These are phyloP conservation scores for Gandaritis pyraliata DNA, from an alignment of 2,888 invertebrate species.

Conservation along the genomic window DNA sequence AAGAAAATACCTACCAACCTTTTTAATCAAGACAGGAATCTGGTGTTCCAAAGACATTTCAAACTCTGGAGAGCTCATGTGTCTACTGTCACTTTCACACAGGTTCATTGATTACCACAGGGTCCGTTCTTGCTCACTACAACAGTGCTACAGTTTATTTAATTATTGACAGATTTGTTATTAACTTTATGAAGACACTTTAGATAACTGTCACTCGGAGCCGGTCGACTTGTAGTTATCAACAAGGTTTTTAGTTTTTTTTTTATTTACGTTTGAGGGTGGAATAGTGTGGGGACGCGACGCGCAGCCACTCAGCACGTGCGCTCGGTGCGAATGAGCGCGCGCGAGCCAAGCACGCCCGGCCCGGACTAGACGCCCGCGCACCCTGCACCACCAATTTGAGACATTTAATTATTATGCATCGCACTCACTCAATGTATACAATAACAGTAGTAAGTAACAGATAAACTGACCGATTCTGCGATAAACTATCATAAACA, in stretches of 20 bases:
- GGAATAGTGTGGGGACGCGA: conserved; percentile 44
- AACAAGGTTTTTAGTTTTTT: conserved; percentile 39
- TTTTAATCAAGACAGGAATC: conserved; percentile 74
- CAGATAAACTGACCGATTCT: conserved; percentile 61
- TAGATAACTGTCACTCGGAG: conserved; percentile 65
- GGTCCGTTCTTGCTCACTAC: conserved; percentile 53
- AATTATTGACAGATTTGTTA: conserved; percentile 56
- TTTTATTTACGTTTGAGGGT: conserved; percentile 52
- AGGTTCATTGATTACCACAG: conserved; percentile 60
- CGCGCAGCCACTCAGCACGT: conserved; percentile 68
- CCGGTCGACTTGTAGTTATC: conserved; percentile 50
- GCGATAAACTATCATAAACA: conserved; percentile 59
- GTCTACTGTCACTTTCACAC: conserved; percentile 47
- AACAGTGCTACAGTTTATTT: conserved; percentile 57
- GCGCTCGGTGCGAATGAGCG: conserved; percentile 69
- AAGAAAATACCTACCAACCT: conserved; percentile 57
- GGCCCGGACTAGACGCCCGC: conserved; percentile 46
- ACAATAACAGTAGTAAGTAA: conserved; percentile 48
- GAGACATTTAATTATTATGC: conserved; percentile 62
- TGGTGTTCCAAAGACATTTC: conserved; percentile 78
- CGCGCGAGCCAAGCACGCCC: conserved; percentile 49
- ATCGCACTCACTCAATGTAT: conserved; percentile 55
- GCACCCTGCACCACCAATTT: conserved; percentile 61
- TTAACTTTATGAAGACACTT: conserved; percentile 56
- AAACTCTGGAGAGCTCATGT: conserved; percentile 70